Evolutionary conservation across 2,888 invertebrate genomes (phyloP).

Genomic region (Platypus cylindrus): DNA sequence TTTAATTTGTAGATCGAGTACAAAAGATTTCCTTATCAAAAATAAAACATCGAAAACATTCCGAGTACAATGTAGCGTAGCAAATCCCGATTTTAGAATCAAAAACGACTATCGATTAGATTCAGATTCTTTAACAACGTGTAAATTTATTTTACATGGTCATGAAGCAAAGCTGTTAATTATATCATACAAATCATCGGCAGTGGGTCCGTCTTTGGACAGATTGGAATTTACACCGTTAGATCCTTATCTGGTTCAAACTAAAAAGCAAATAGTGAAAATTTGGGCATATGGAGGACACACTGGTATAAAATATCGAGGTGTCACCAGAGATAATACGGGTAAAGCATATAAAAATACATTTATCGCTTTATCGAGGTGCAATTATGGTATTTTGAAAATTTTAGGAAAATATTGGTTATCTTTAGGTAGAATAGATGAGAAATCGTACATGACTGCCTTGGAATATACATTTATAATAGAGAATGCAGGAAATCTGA

Average conservation of each 20-base stretch:
- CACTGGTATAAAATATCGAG: constrained; percentile 33
- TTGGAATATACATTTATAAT: constrained; percentile 38
- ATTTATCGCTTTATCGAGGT: background rate
- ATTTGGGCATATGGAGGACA: constrained; percentile 49
- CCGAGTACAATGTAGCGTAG: constrained; percentile 40
- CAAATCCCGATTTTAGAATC: constrained; percentile 38
- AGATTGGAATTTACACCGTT: constrained; percentile 42
- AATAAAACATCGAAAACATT: constrained; percentile 44
- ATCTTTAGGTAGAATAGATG: constrained; percentile 42
- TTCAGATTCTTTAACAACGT: constrained; percentile 28
- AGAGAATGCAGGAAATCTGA: constrained; percentile 43
- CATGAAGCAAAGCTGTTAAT: constrained; percentile 43
- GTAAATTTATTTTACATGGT: constrained; percentile 38
- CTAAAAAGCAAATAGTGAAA: constrained; percentile 31
- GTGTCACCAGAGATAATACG: constrained; percentile 40
- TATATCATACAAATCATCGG: constrained; percentile 43
- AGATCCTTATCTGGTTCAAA: constrained; percentile 24
- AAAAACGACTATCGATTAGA: constrained; percentile 28
- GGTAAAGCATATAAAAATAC: constrained; percentile 34
- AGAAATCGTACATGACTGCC: constrained; percentile 33
- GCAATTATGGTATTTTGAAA: background rate
- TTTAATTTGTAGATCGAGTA: constrained; percentile 25
- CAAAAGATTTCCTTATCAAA: constrained; percentile 43
- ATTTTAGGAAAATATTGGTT: constrained; percentile 33
- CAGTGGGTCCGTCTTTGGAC: constrained; percentile 40